Evolutionary conservation across 2,888 invertebrate genomes (phyloP).

Genomic region (Fissipunctia ypsillon): DNA sequence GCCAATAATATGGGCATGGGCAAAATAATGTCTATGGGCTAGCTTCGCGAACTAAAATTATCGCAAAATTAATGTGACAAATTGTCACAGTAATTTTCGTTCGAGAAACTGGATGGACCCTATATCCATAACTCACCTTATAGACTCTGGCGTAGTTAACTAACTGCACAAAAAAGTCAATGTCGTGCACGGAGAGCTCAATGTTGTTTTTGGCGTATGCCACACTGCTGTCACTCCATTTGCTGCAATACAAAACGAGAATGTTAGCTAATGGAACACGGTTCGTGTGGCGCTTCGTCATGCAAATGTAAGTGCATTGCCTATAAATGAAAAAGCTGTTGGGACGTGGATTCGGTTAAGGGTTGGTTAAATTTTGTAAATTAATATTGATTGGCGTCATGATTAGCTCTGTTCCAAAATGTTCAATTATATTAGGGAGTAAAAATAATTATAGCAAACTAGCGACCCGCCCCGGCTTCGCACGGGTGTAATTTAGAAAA

Average conservation of each 20-base stretch:
- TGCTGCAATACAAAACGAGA: slow-evolving; percentile 70
- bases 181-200: slow-evolving; percentile 83
- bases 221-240: slow-evolving; percentile 73
- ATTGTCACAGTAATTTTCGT: background rate
- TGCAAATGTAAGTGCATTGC: slow-evolving; percentile 57
- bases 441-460: background rate
- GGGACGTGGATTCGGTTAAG: slow-evolving; percentile 31
- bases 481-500: too few relatives aligned
- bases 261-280: slow-evolving; percentile 56
- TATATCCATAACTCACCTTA: slow-evolving; percentile 74
- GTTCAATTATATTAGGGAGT: background rate
- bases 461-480: too few relatives aligned
- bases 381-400: background rate
- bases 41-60: background rate
- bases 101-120: background rate
- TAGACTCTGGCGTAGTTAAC: slow-evolving; percentile 80
- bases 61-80: background rate
- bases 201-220: slow-evolving; percentile 79
- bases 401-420: background rate
- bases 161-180: slow-evolving; percentile 82
- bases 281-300: slow-evolving; percentile 51
- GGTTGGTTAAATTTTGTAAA: slow-evolving; percentile 9
- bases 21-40: background rate
- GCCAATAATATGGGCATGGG: background rate
- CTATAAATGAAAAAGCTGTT: slow-evolving; percentile 56